These are phyloP conservation scores for Cassiopea andromeda DNA, from an alignment of 30 jellyfish, hydroid and myxozoan species.

Conservation along the genomic window DNA sequence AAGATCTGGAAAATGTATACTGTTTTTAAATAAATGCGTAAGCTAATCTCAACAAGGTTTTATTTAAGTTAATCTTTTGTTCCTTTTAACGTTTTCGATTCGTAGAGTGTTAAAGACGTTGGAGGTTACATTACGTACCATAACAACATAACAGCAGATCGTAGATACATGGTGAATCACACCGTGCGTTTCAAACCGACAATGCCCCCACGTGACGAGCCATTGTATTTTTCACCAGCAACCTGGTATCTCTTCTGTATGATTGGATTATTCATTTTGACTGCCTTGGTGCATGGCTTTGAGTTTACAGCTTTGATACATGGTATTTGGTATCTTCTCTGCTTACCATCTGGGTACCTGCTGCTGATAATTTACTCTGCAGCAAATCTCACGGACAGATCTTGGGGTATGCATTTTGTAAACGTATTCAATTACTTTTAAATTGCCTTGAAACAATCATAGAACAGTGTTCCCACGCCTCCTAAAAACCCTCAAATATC, in stretches of 20 bases:
- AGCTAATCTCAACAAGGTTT: no score
- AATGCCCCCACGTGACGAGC: conserved; percentile 24
- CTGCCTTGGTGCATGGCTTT: conserved; percentile 93
- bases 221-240: conserved; percentile 68
- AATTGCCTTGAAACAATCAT: no score
- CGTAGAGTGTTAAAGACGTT: conserved; percentile 86
- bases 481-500: no score
- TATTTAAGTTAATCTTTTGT: no score
- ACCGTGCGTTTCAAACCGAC: conserved; percentile 27
- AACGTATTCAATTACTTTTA: no score
- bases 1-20: no score
- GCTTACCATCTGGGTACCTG: conserved; percentile 95
- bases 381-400: conserved; percentile 94
- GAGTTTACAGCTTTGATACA: conserved; percentile 82
- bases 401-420: conserved; percentile 98
- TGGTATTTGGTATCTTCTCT: conserved; percentile 89
- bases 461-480: no score
- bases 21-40: no score
- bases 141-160: neutral
- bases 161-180: neutral
- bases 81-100: neutral
- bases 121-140: conserved; percentile 35
- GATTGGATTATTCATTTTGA: conserved; percentile 73
- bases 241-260: conserved; percentile 90
- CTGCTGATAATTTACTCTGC: conserved; percentile 90